phyloP scores from a whole-genome alignment of 1,140 invertebrate species.

The Leptinotarsa defecta region DNA sequence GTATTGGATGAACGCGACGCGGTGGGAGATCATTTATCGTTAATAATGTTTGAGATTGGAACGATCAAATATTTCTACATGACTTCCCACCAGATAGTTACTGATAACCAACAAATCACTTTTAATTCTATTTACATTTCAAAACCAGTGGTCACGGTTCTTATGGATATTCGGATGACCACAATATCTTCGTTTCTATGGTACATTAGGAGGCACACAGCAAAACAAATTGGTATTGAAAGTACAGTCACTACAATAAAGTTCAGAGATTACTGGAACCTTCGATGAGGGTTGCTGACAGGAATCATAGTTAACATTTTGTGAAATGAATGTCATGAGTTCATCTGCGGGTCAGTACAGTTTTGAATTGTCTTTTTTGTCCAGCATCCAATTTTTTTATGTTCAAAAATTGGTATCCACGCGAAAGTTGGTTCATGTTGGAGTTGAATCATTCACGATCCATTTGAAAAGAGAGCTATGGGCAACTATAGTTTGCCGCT shows the following conservation, averaged over 20 bases:
- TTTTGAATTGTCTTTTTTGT: neutral
- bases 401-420: no score
- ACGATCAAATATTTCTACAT: no score
- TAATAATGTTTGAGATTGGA: no score
- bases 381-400: no score
- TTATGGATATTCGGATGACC: neutral
- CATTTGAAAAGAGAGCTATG: no score
- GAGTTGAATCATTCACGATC: no score
- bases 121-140: constrained; percentile 7
- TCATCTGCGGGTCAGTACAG: no score
- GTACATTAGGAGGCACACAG: neutral
- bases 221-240: neutral
- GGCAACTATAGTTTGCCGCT: no score
- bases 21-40: no score
- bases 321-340: neutral
- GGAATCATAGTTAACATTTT: neutral
- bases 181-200: constrained; percentile 3
- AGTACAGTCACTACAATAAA: neutral
- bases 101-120: constrained; percentile 8
- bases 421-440: no score
- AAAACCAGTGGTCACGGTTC: neutral
- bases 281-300: neutral
- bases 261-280: neutral
- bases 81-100: neutral
- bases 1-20: no score